Evolutionary conservation across 1,140 invertebrate genomes (phyloP), one percentile per base, ranked within the genome.

Genomic region (Argopecten irradians): DNA sequence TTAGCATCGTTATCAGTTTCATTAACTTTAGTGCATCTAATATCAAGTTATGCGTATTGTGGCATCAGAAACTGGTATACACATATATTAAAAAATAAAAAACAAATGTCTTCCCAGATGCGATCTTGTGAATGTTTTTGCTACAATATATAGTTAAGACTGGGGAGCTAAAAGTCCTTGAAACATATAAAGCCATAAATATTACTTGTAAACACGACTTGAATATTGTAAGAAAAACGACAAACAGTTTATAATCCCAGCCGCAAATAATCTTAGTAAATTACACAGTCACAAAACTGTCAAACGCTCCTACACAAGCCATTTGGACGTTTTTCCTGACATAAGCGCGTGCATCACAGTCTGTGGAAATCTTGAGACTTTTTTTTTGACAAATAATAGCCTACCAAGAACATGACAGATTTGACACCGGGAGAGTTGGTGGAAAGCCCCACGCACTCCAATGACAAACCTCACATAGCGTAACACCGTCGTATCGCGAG

Each of bases 381-480:
- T 71, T 71, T 71, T 1, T 71, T n/a, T 71, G 55, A 71, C 55
- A 71, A 71, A 71, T 71, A 71, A 71, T 71, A 71, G 55, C n/a
- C 55, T 71, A 28, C 22, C 11, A 0, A 28, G 55, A 5, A 28
- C 3, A 71, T 28, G 55, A 71, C 55, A 71, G 55, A 71, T n/a
- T 28, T 71, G 55, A 71, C 55, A 71, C 55, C 22, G 0, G 55
- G 22, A 71, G 55, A n/a, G n/a, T 28, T 71, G 11, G 55, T 71
- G 22, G 55, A n/a, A 11, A 71, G 55, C 55, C 55, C n/a, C 55
- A 71, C 55, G 28, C 55, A 28, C 55, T 71, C 3, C 28, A 71
- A 5, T 5, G 55, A 71, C 55, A 71, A 39, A 28, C 55, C 55
- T 22, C n/a, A 28, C n/a, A 11, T 71, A 71, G 5, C n/a, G 16